Evolutionary conservation across 2,113 vertebrate genomes (phyloP).

Genomic region (Madoqua kirkii): DNA sequence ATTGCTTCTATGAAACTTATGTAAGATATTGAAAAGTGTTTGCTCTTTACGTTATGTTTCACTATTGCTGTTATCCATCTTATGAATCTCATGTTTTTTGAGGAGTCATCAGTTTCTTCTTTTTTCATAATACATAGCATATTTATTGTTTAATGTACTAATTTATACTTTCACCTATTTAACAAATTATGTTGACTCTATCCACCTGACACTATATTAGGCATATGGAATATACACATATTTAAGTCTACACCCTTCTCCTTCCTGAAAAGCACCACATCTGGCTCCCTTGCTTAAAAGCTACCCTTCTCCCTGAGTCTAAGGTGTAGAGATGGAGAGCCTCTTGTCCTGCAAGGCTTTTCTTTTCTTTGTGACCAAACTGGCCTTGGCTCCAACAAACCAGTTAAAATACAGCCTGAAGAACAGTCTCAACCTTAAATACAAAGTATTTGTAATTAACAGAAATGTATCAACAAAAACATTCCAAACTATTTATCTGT

Average conservation of each 20-base stretch:
- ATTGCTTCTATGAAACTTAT: background rate
- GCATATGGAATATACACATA: too few species aligned
- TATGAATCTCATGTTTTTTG: background rate
- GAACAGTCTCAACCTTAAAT: background rate
- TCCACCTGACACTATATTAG: background rate
- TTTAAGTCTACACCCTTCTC: background rate
- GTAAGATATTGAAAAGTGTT: background rate
- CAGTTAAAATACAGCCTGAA: background rate
- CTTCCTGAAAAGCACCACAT: background rate
- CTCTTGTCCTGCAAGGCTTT: background rate
- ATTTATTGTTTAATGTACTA: background rate
- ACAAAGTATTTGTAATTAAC: background rate
- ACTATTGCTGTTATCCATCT: background rate
- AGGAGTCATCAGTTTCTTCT: background rate
- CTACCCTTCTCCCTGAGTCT: background rate
- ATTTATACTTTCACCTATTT: background rate
- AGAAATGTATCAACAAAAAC: background rate
- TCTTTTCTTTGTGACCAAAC: background rate
- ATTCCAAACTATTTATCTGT: background rate
- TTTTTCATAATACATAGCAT: background rate
- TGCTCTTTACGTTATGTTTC: background rate
- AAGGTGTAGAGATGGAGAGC: background rate
- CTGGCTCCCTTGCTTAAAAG: background rate
- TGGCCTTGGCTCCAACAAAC: background rate
- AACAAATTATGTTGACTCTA: background rate